Evolutionary conservation across 2,113 vertebrate species (phyloP), one percentile per base, ranked within the genome.

Genomic region (Holacanthus passer): DNA sequence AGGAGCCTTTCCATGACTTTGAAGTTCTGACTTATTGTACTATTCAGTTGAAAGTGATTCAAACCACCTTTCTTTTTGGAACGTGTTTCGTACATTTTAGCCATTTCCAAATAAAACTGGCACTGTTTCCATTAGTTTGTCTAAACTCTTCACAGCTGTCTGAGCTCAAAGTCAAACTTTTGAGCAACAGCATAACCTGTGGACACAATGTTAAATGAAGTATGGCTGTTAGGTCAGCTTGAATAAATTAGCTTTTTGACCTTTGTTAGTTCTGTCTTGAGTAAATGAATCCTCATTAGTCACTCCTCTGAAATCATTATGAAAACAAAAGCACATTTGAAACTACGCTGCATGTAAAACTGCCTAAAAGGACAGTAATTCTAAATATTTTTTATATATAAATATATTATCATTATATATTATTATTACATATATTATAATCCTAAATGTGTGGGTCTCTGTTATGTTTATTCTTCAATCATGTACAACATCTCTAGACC

Each of bases 81-180:
- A 79, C 41, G 32, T 24, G n/a, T 66, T 45, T 53, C 41, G 47
- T 32, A 32, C 47, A 39, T 55, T 47, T 70, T 13, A 65, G 24
- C 32, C 17, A 17, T 50, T 74, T 68, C 47, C 17, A 74, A 66
- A 60, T 52, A 22, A 72, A 83, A 66, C 13, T 32, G 63, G 3
- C 32, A 37, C 29, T 4, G 60, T 53, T 16, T 76, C 60, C 47
- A 69, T 11, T 0, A 17, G 10, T 45, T 7, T 22, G 27, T 76
- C 56, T 35, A 16, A 80, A 73, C 31, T 74, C 32, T 24, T 9
- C 27, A 66, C 56, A 56, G 65, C 59, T 76, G 37, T 29, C 11
- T 29, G 10, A 71, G 58, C 47, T 83, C 67, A 79, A 27, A 56
- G 53, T 75, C 45, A 71, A 60, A 53, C 48, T 17, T 63, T 64